Evolutionary conservation across 2,888 invertebrate genomes (phyloP).

Genomic region (Drosophila subquinaria): DNA sequence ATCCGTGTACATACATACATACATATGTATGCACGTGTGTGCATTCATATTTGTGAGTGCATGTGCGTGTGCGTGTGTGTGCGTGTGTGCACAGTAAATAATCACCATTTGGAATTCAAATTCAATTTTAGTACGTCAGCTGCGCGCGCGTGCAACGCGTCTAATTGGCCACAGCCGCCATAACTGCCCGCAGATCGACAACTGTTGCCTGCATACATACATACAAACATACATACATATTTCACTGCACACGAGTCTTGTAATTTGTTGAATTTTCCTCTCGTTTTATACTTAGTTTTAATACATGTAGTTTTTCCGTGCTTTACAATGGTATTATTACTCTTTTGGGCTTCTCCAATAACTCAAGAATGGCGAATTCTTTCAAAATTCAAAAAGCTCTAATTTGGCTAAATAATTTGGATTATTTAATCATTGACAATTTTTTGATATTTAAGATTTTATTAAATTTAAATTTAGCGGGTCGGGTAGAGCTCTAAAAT

Average conservation of each 20-base stretch:
- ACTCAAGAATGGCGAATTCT: too few species aligned
- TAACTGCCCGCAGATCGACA: constrained; percentile 34
- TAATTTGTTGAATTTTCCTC: constrained; percentile 3
- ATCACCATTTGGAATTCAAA: constrained; percentile 71
- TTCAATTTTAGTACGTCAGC: constrained; percentile 62
- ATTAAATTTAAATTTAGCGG: too few species aligned
- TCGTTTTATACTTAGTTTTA: not conserved
- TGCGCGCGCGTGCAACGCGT: constrained; percentile 42
- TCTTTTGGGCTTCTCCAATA: too few species aligned
- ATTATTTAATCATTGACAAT: too few species aligned
- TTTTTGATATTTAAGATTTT: too few species aligned
- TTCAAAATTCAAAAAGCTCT: too few species aligned
- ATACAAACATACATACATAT: too few species aligned
- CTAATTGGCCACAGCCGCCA: constrained; percentile 60
- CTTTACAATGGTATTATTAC: not conserved
- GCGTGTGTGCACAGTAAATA: constrained; percentile 59
- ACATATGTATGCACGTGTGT: not conserved
- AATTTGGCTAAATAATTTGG: too few species aligned
- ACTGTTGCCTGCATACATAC: not conserved
- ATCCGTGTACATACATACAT: constrained; percentile 2
- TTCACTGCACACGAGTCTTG: not conserved
- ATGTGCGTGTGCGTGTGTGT: constrained; percentile 13
- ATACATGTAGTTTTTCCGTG: not conserved
- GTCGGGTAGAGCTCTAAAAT: too few species aligned
- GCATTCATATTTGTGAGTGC: constrained; percentile 12